These are phyloP conservation scores for Xestia xanthographa DNA, from an alignment of 2,888 invertebrate genomes.

Conservation along the genomic window DNA sequence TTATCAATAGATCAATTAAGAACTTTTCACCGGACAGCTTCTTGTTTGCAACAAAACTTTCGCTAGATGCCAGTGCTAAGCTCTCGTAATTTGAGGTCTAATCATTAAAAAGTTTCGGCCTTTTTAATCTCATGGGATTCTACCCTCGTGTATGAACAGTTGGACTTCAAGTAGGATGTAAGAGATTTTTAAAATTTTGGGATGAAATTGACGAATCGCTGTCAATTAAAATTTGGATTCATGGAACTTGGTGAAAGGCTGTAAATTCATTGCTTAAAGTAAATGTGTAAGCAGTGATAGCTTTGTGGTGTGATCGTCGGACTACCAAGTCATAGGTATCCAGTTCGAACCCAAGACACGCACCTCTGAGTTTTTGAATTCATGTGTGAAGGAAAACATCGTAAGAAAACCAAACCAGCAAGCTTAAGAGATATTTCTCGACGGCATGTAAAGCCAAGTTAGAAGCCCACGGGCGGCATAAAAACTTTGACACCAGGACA, in stretches of 20 bases:
- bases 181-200: neutral
- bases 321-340: too few species aligned
- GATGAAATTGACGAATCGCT: neutral
- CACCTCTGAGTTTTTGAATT: too few species aligned
- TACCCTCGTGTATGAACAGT: slow-evolving; percentile 11
- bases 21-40: slow-evolving; percentile 53
- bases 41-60: slow-evolving; percentile 56
- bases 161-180: neutral
- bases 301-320: too few species aligned
- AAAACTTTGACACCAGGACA: too few species aligned
- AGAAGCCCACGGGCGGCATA: too few species aligned
- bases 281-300: neutral
- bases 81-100: slow-evolving; percentile 59
- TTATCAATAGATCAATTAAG: slow-evolving; percentile 67
- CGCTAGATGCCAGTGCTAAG: slow-evolving; percentile 36
- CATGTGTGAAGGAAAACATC: too few species aligned
- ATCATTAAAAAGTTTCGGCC: slow-evolving; percentile 62
- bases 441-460: too few species aligned
- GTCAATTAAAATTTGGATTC: neutral
- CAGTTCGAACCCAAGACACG: too few species aligned
- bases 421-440: too few species aligned
- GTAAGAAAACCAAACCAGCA: too few species aligned
- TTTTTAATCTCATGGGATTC: slow-evolving; percentile 48
- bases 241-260: neutral
- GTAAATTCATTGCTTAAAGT: neutral